phyloP scores from a whole-genome alignment of 2,888 invertebrate genomes.

The Polia nebulosa region DNA sequence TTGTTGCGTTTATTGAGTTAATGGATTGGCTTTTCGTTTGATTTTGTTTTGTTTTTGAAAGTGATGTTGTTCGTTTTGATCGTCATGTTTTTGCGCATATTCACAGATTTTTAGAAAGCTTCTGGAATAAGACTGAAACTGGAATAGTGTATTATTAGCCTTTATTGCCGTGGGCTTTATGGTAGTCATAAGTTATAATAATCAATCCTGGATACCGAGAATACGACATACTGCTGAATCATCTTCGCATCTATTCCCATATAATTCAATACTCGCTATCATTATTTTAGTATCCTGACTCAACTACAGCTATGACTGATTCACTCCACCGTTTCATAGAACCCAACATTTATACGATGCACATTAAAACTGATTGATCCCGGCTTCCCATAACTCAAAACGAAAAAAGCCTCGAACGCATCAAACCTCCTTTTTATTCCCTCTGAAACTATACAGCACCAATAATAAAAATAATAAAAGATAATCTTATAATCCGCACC shows the following conservation, averaged over 20 bases:
- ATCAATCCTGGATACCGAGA: not conserved
- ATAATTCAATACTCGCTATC: constrained; percentile 7
- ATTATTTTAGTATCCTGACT: constrained; percentile 41
- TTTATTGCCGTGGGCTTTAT: not conserved
- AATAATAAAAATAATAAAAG: constrained; percentile 59
- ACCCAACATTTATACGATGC: constrained; percentile 42
- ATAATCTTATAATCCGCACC: constrained; percentile 66
- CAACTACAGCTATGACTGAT: constrained; percentile 41
- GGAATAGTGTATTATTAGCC: not conserved
- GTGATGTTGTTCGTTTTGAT: not conserved
- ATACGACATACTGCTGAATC: constrained; percentile 17
- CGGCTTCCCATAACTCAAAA: constrained; percentile 54
- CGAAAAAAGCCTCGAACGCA: constrained; percentile 38
- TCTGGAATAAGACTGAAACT: not conserved
- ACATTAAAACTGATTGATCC: constrained; percentile 59
- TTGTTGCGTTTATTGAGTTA: constrained; percentile 69
- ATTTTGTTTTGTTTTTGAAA: constrained; percentile 32
- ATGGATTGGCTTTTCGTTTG: constrained; percentile 43
- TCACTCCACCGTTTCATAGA: constrained; percentile 45
- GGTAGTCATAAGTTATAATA: not conserved
- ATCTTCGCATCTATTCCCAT: constrained; percentile 6
- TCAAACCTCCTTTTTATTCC: constrained; percentile 56
- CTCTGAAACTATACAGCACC: constrained; percentile 60
- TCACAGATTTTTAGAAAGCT: not conserved
- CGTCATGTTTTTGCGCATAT: too few species aligned